Evolutionary conservation across 2,888 invertebrate genomes (phyloP).

Genomic region (Asteroscopus sphinx): DNA sequence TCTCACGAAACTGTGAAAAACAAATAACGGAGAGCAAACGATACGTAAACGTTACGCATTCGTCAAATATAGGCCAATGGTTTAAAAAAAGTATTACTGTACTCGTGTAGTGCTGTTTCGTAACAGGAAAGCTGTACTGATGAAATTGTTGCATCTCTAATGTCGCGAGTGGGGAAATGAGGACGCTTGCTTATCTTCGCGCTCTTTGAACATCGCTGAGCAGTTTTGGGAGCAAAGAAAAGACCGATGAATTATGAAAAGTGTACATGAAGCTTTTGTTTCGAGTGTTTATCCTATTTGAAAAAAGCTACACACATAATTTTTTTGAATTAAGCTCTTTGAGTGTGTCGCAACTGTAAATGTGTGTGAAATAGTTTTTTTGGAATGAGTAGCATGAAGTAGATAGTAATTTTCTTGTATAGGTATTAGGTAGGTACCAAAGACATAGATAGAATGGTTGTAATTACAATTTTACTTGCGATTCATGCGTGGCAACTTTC

Average conservation of each 20-base stretch:
- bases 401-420: too few species aligned
- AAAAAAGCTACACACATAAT: too few species aligned
- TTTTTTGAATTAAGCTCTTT: too few species aligned
- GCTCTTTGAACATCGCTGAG: conserved; percentile 37
- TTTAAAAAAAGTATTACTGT: conserved; percentile 62
- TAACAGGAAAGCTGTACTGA: conserved; percentile 57
- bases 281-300: too few species aligned
- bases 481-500: too few species aligned
- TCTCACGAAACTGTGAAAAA: conserved; percentile 49
- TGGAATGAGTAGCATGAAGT: too few species aligned
- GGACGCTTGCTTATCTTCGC: conserved; percentile 47
- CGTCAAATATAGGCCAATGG: conserved; percentile 65
- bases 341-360: too few species aligned
- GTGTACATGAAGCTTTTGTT: too few species aligned
- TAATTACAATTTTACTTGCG: too few species aligned
- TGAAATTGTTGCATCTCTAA: conserved; percentile 53
- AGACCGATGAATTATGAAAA: not conserved
- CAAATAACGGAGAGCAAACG: conserved; percentile 51
- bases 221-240: conserved; percentile 10
- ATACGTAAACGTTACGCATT: conserved; percentile 55
- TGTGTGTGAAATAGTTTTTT: too few species aligned
- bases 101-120: conserved; percentile 55
- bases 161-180: conserved; percentile 55
- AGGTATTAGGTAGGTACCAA: too few species aligned
- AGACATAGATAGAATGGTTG: too few species aligned